A percentile compares a stretch with the other conserved stretches of the same genome.
Evolutionary conservation across 2,113 vertebrate genomes (phyloP).

Genomic region (Pholis gunnellus): DNA sequence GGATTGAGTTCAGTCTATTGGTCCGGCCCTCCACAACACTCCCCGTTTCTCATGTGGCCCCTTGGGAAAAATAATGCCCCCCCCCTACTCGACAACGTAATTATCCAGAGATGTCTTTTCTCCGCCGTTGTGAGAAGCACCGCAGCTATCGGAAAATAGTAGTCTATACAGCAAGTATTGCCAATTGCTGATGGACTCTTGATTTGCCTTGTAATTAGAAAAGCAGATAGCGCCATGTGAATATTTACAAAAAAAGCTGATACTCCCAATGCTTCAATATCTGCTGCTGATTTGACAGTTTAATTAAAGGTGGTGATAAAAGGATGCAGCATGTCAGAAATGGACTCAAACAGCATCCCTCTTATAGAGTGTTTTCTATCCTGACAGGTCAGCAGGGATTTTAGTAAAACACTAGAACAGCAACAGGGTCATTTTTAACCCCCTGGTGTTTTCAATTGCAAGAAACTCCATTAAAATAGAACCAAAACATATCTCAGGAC

Average conservation of each 20-base stretch:
- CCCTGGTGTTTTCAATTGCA: background rate
- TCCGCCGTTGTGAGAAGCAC: conserved; percentile 25
- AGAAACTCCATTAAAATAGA: background rate
- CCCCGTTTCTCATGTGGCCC: too few relatives aligned
- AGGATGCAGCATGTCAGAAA: background rate
- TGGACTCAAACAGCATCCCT: background rate
- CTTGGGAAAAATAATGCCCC: too few relatives aligned
- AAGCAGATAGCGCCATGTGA: conserved; percentile 33
- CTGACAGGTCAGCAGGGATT: background rate
- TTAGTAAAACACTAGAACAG: background rate
- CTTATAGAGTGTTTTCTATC: background rate
- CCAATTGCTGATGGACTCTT: conserved; percentile 74
- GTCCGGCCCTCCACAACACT: too few relatives aligned
- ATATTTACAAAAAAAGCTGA: conserved; percentile 50
- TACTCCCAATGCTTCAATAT: conserved; percentile 11
- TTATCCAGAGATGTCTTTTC: conserved; percentile 39
- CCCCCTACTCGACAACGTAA: conserved; percentile 20
- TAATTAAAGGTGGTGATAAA: conserved; percentile 16
- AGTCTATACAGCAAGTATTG: conserved; percentile 57
- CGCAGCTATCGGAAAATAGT: conserved; percentile 42
- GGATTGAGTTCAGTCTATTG: too few relatives aligned
- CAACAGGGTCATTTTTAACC: background rate
- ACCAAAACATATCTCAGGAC: background rate
- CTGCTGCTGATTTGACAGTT: conserved; percentile 13
- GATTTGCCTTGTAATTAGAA: conserved; percentile 61